Percentiles rank a stretch among this genome's conserved stretches.
These are phyloP conservation scores for Pristiophorus japonicus DNA, from an alignment of 2,113 vertebrate species.

Conservation along the genomic window DNA sequence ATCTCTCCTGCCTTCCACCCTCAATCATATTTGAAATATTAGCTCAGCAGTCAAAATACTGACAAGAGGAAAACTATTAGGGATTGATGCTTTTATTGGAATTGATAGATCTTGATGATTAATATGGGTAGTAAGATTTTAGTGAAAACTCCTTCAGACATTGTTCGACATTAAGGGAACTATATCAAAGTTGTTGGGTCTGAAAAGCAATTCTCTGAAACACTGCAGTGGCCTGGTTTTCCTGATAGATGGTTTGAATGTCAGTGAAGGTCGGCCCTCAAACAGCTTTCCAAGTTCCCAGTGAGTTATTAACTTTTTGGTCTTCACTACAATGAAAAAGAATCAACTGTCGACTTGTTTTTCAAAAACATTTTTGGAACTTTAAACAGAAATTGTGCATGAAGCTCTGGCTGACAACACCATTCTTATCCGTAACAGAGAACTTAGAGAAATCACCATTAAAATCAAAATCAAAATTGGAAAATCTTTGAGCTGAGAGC, in stretches of 20 bases:
- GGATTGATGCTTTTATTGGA: background rate
- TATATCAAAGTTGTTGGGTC: background rate
- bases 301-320: background rate
- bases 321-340: background rate
- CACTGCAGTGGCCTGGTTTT: background rate
- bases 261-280: background rate
- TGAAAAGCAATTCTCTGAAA: background rate
- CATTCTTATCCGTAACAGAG: background rate
- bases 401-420: background rate
- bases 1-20: background rate
- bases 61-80: background rate
- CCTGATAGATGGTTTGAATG: background rate
- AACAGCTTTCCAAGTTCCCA: background rate
- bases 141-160: background rate
- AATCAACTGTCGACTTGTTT: background rate
- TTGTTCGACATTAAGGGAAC: background rate
- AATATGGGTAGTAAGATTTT: background rate
- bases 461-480: background rate
- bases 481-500: background rate
- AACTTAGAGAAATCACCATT: background rate
- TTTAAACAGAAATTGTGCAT: background rate
- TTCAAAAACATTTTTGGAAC: background rate
- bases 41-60: background rate
- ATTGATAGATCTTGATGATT: background rate
- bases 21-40: background rate